Evolutionary conservation across 2,113 vertebrate genomes (phyloP), one percentile per base, ranked within the genome.

Genomic region (Grantiella picta): DNA sequence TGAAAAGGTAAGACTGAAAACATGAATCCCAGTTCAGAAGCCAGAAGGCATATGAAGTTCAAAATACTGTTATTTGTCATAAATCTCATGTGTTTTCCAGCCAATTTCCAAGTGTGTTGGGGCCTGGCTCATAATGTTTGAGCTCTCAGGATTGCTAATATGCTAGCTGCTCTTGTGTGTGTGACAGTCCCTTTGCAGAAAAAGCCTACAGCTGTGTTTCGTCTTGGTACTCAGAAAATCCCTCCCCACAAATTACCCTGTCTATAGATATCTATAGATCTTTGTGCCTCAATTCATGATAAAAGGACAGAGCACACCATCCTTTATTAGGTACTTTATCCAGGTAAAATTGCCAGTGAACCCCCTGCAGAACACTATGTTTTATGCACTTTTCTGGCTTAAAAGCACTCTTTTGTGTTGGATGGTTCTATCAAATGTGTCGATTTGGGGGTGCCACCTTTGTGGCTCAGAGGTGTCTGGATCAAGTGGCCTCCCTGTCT

Each of bases 51-150:
- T 86, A 66, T 64, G 64, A 90, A 86, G 64, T 88, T 90, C 68
- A 90, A 76, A 91, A 85, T 94, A 47, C 59, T 91, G 38, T 65
- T 92, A 78, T 91, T 94, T 90, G 59, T 76, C 47, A 54, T 89
- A 83, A 94, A 93, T 92, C 75, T 88, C 56, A 7, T 38, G 82
- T 85, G 56, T 71, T 95, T 96, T 86, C 27, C 36, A 83, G 64
- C 13, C 52, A 71, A 3, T 88, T 91, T 93, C 64, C 36, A 70
- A 80, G 40, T 66, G 60, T 44, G 40, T 1, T 89, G 71, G 38
- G 59, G 52, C 42, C 60, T 90, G 9, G 1, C 50, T 95, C 29
- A 11, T 71, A 81, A 75, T 59, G 24, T 93, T 88, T 91, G 56
- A 89, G 63, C 0, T 0, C 53, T 63, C 3, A 3, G 50, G 54